These are phyloP conservation scores for Harpalus rufipes DNA, from an alignment of 2,888 invertebrate genomes.

Conservation along the genomic window DNA sequence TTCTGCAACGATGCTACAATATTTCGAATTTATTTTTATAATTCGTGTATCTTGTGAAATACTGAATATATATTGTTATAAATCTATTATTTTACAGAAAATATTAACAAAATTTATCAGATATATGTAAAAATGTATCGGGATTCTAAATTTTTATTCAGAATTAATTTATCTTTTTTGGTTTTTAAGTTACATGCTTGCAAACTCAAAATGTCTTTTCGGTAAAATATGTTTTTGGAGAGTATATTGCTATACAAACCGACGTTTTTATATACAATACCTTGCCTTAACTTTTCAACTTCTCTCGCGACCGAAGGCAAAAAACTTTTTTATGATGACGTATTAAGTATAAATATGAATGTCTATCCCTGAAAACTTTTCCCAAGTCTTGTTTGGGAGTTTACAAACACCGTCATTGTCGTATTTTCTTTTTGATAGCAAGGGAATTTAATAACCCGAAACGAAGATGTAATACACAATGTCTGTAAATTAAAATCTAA, in stretches of 20 bases:
- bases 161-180: background rate
- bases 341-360: conserved; percentile 55
- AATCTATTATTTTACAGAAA: too few species aligned
- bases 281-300: conserved; percentile 6
- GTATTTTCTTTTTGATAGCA: conserved; percentile 4
- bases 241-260: background rate
- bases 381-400: background rate
- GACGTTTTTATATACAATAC: background rate
- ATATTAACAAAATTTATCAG: too few species aligned
- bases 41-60: too few species aligned
- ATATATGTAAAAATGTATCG: too few species aligned
- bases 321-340: conserved; percentile 51
- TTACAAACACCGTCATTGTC: background rate
- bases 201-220: background rate
- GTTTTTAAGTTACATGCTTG: background rate
- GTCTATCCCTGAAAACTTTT: background rate
- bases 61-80: too few species aligned
- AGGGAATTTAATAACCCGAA: conserved; percentile 6
- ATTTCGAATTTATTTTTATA: too few species aligned
- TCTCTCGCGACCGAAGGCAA: background rate
- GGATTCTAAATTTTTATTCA: background rate
- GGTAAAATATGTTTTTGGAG: background rate
- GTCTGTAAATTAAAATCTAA: background rate
- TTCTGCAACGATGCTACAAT: too few species aligned
- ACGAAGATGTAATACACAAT: conserved; percentile 6